Percentiles rank a stretch among this genome's conserved stretches.
Conservation (phyloP, 2,113 vertebrate species). For the Machaerirhynchus nigripectus region DNA sequence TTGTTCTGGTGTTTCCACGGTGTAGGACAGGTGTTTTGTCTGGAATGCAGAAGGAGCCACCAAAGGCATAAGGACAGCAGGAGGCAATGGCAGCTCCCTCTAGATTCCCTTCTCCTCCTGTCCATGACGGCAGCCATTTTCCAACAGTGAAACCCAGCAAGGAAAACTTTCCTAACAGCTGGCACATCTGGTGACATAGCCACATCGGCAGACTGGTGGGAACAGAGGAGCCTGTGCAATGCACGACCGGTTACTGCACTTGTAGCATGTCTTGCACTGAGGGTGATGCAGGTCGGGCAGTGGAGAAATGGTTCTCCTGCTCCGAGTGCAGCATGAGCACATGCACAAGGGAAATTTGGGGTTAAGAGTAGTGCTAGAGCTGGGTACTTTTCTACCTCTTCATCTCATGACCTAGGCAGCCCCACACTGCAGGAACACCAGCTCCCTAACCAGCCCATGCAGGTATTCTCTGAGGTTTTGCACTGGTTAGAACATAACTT, state of each 20-base stretch:
- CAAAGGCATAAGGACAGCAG: neutral
- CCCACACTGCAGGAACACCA: neutral
- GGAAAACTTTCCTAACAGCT: neutral
- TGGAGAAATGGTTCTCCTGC: neutral
- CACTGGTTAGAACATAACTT: fast-evolving
- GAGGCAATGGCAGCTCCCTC: neutral
- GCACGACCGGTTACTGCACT: neutral
- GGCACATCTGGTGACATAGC: neutral
- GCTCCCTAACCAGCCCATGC: neutral
- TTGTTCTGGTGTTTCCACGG: neutral
- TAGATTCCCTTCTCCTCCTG: neutral
- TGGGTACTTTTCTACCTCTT: neutral
- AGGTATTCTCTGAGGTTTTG: neutral
- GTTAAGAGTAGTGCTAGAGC: neutral
- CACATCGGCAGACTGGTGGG: neutral
- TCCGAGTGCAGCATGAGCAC: neutral
- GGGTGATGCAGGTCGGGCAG: neutral
- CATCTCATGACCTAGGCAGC: neutral
- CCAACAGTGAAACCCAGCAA: neutral
- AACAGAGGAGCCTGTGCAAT: neutral
- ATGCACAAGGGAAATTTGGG: neutral
- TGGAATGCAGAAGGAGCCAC: neutral
- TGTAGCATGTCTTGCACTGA: neutral
- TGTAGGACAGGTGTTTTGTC: fast-evolving
- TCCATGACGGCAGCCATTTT: neutral